Conservation (phyloP, 2,113 vertebrate genomes). For the Macrotis lagotis region DNA sequence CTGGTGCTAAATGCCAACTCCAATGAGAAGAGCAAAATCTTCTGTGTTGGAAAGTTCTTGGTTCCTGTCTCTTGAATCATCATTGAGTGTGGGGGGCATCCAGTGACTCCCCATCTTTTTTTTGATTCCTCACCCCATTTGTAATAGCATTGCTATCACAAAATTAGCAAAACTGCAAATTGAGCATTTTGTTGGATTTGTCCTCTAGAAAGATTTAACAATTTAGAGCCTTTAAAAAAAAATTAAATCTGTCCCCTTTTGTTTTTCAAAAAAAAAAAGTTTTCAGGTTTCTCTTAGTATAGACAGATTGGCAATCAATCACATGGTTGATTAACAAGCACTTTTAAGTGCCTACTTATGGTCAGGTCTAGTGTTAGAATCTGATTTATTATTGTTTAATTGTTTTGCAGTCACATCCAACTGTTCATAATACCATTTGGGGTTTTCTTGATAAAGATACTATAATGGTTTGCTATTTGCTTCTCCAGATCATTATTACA, state of each 20-base stretch:
- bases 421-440: no score
- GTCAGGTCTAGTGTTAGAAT: neutral
- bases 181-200: constrained; percentile 81
- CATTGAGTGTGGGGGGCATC: neutral
- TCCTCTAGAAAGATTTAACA: constrained; percentile 81
- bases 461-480: no score
- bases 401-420: no score
- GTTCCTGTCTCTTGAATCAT: constrained; percentile 44
- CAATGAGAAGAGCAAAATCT: constrained; percentile 39
- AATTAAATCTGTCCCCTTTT: constrained; percentile 71
- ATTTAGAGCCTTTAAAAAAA: constrained; percentile 79
- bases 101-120: neutral
- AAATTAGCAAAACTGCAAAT: constrained; percentile 85
- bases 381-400: no score
- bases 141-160: constrained; percentile 63
- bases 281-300: neutral
- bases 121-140: constrained; percentile 41
- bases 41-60: constrained; percentile 43
- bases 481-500: no score
- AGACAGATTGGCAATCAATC: neutral
- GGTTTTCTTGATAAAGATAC: no score
- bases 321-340: neutral
- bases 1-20: constrained; percentile 1
- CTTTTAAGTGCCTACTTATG: neutral
- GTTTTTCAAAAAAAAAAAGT: no score